Conservation (phyloP, 1,140 invertebrate species). For the Sarcophaga peregrina region DNA sequence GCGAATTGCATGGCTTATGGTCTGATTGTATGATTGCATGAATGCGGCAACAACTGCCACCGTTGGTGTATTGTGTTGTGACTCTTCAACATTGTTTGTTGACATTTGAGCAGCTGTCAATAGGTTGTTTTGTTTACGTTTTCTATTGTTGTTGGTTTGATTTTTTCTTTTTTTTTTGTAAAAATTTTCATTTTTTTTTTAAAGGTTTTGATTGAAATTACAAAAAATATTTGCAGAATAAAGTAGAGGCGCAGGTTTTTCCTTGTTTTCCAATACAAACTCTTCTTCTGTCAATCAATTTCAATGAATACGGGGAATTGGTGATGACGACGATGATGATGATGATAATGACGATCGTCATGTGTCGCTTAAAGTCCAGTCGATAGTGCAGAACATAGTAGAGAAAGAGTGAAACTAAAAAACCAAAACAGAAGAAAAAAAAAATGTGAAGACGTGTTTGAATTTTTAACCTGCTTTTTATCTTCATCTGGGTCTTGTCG, state of each 20-base stretch:
- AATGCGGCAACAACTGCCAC: background rate
- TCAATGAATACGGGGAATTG: no score
- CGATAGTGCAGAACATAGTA: background rate
- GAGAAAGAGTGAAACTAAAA: no score
- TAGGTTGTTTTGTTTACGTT: background rate
- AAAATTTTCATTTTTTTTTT: no score
- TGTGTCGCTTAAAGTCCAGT: background rate
- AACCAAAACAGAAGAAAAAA: background rate
- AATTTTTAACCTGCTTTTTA: slow-evolving; percentile 1
- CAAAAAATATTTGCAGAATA: no score
- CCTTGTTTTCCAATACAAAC: background rate
- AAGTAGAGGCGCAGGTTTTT: background rate
- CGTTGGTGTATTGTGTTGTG: no score
- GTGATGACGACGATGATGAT: background rate
- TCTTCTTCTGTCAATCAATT: background rate
- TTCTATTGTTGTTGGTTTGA: no score
- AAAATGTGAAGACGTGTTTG: background rate
- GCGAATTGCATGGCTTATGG: background rate
- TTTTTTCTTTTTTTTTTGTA: no score
- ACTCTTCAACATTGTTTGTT: background rate
- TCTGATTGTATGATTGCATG: no score
- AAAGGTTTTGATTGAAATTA: no score
- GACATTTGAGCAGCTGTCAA: slow-evolving; percentile 29
- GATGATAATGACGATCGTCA: background rate
- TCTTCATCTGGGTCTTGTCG: background rate